phyloP scores from a whole-genome alignment of 2,113 vertebrate genomes.

The Vidua chalybeata region DNA sequence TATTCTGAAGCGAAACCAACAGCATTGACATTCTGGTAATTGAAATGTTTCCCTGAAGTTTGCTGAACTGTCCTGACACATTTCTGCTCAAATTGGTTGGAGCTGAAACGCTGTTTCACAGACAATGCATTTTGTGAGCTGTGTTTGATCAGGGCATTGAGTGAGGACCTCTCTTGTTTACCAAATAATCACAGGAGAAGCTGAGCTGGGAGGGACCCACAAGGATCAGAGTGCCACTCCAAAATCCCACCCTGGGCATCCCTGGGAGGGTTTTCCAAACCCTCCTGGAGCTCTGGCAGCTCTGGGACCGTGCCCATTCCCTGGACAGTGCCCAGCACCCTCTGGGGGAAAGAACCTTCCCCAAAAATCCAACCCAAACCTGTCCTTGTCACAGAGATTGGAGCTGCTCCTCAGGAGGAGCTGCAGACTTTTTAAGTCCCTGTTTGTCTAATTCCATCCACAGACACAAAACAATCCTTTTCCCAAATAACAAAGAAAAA shows the following conservation, averaged over 20 bases:
- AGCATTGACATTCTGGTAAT: conserved; percentile 48
- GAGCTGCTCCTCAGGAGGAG: background rate
- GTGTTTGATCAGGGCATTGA: conserved; percentile 6
- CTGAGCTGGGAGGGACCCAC: background rate
- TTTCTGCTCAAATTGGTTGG: conserved; percentile 36
- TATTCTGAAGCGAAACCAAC: conserved; percentile 37
- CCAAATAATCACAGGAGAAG: background rate
- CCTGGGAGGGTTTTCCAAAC: background rate
- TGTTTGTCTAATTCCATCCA: background rate
- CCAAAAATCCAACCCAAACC: background rate
- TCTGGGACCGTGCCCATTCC: background rate
- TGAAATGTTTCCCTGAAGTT: conserved; percentile 49
- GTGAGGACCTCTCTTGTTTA: background rate
- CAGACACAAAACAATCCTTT: background rate
- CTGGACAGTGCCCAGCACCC: background rate
- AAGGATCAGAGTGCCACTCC: background rate
- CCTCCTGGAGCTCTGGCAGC: background rate
- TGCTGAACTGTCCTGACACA: conserved; percentile 48
- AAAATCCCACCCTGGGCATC: background rate
- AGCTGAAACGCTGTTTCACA: background rate
- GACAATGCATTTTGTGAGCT: background rate
- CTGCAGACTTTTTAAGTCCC: background rate
- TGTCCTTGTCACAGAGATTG: background rate
- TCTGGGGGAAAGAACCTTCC: background rate
- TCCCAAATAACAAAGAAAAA: background rate